Base-by-base conservation (phyloP, 2,113 vertebrate species). In the Tiliqua scincoides region DNA sequence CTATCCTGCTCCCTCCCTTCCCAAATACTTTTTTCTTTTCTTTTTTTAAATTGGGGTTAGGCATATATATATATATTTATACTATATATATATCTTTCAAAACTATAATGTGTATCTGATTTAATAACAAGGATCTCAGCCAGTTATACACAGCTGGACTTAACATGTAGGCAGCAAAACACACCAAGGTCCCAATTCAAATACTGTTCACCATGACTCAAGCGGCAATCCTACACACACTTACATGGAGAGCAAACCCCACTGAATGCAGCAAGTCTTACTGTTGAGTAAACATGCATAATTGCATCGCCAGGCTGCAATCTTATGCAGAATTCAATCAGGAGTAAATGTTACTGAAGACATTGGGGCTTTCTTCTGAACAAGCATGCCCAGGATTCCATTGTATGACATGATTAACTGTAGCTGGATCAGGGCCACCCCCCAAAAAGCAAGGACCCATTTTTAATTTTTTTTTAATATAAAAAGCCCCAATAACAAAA, bases 71-170 rank as follows among this genome's bases (percentile, higher is more conserved):
- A 93, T 95, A 83, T 92, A 92, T 71, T 61, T 79, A 37, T 92
- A 95, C 91, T 94, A 95, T 95, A 95, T 95, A 93, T 94, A 95
- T 95, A 95, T 86, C 78, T 91, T 95, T 95, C 92, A 95, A 95
- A 95, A 95, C 95, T 95, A 95, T 95, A 95, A 94, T 94, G 95
- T 94, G 94, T 95, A 95, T 95, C 93, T 95, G 95, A 94, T 94
- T 94, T 95, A 94, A 95, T 93, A 93, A 94, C 93, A 94, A 89
- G 91, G 89, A 90, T 89, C 17, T 92, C 85, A 86, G 91, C 91
- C 93, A 89, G 91, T 94, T 94, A 92, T 88, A 88, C 93, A 94
- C 85, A 88, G 90, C 91, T 92, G 93, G 93, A 93, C 91, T 94
- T 93, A 63, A 92, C 84, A 90, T 84, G 67, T 87, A 92, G 91